A percentile compares a stretch with the other conserved stretches of the same genome.
These are phyloP conservation scores for Acropora yongei DNA, from an alignment of 64 coral and sea anemone species.

Conservation along the genomic window DNA sequence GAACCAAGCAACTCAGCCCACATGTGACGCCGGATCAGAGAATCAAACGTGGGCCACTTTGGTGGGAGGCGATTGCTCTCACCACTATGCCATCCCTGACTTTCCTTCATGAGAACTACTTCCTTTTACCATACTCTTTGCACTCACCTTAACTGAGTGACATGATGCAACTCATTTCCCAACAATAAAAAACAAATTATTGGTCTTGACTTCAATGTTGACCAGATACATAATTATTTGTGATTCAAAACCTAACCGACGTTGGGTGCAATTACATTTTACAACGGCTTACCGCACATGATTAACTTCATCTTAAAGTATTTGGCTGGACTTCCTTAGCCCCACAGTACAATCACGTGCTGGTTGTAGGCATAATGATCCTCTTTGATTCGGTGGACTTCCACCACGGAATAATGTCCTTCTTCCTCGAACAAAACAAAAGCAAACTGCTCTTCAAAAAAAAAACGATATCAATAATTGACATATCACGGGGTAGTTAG, in stretches of 20 bases:
- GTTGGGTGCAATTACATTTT: constrained; percentile 3
- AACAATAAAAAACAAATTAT: neutral
- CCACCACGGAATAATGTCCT: constrained; percentile 1
- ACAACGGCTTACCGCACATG: constrained; percentile 7
- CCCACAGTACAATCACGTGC: constrained; percentile 4
- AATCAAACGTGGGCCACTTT: too few relatives aligned
- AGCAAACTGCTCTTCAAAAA: constrained; percentile 2
- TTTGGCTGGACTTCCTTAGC: neutral
- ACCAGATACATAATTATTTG: neutral
- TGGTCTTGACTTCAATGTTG: neutral
- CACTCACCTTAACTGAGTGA: neutral
- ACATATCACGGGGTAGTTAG: neutral
- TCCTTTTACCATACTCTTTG: neutral
- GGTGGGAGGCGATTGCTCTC: too few relatives aligned
- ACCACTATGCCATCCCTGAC: too few relatives aligned
- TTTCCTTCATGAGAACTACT: neutral
- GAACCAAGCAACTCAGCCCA: too few relatives aligned
- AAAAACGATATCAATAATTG: neutral
- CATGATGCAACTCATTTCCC: neutral
- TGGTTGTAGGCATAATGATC: neutral
- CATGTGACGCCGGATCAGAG: too few relatives aligned
- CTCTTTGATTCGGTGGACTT: constrained; percentile 16
- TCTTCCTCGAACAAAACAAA: neutral
- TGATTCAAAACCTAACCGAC: neutral
- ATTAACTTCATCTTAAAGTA: neutral